A percentile compares a stretch with the other conserved stretches of the same genome.
Evolutionary conservation across 2,113 vertebrate species (phyloP).

Genomic region (Callithrix jacchus): DNA sequence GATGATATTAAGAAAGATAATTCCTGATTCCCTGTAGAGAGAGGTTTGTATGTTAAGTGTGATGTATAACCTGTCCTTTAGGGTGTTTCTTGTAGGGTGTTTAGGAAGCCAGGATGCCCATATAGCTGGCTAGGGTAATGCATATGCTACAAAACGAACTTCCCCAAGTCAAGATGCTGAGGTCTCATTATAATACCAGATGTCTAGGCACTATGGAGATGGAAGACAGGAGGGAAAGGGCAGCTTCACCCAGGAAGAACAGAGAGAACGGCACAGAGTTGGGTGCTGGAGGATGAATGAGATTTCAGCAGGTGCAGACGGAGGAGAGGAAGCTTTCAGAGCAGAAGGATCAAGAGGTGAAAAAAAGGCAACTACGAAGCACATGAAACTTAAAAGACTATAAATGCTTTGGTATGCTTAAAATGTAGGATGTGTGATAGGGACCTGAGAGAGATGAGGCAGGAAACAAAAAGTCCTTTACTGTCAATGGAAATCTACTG

Average conservation of each 20-base stretch:
- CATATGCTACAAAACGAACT: background rate
- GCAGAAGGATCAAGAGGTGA: background rate
- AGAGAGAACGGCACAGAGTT: background rate
- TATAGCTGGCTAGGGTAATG: background rate
- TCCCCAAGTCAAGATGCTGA: background rate
- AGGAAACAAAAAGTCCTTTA: background rate
- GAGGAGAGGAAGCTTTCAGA: background rate
- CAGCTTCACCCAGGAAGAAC: background rate
- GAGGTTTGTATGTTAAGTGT: background rate
- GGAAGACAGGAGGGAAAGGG: background rate
- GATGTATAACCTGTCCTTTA: background rate
- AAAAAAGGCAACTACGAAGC: background rate
- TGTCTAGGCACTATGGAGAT: background rate
- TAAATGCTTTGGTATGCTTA: background rate
- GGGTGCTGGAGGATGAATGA: background rate
- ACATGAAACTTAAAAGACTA: background rate
- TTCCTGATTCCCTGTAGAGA: background rate
- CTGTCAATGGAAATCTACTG: background rate
- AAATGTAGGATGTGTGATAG: background rate
- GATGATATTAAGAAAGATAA: background rate
- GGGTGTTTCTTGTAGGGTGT: background rate
- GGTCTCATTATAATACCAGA: too few species aligned
- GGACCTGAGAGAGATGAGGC: background rate
- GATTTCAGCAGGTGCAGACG: background rate
- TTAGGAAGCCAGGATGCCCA: background rate